phyloP scores from a whole-genome alignment of 2,797 vertebrate species.

The Eurystomus glaucurus region DNA sequence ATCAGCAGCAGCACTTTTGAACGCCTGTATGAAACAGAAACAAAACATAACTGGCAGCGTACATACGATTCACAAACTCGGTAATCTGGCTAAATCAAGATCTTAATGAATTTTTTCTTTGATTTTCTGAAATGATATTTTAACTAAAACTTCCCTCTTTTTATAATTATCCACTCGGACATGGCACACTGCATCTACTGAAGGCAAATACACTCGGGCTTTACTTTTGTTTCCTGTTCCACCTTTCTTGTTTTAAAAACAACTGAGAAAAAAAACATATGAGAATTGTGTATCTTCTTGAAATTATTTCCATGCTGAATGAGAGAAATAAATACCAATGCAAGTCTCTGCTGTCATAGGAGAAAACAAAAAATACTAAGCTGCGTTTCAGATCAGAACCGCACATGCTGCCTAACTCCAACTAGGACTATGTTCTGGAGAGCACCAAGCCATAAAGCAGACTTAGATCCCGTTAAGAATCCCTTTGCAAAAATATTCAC shows the following conservation, averaged over 20 bases:
- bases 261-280: too few species aligned
- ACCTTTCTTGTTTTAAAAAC: neutral
- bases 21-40: conserved; percentile 62
- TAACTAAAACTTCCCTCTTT: neutral
- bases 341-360: too few species aligned
- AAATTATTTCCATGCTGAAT: too few species aligned
- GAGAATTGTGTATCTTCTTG: too few species aligned
- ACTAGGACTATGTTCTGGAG: too few species aligned
- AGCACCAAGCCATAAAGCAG: too few species aligned
- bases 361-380: too few species aligned
- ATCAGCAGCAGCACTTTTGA: conserved; percentile 26
- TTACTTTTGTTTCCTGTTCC: neutral
- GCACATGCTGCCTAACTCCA: too few species aligned
- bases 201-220: neutral
- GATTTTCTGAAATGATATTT: conserved; percentile 2
- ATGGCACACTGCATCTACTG: neutral
- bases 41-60: neutral
- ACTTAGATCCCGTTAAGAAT: too few species aligned
- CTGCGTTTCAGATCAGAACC: too few species aligned
- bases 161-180: neutral
- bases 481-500: too few species aligned
- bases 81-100: neutral
- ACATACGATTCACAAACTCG: neutral
- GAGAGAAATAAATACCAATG: too few species aligned
- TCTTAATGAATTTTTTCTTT: neutral